phyloP scores from a whole-genome alignment of 2,888 invertebrate species.

The Halocaridina rubra region DNA sequence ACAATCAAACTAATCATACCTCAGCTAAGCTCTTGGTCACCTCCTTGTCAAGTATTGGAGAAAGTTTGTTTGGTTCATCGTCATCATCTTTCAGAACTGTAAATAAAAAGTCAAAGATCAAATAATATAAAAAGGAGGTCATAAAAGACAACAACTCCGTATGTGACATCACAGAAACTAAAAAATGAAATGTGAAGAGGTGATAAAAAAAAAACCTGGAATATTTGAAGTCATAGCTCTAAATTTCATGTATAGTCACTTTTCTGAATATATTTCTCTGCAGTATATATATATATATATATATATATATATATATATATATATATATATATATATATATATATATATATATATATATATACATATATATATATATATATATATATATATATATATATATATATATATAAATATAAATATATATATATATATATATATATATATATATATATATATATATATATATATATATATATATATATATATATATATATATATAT shows the following conservation, averaged over 20 bases:
- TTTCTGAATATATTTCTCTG: background rate
- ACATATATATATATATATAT: background rate
- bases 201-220: no score
- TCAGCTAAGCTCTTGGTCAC: background rate
- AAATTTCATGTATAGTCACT: no score
- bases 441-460: background rate
- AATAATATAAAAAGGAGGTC: no score
- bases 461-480: background rate
- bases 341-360: background rate
- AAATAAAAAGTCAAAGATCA: no score
- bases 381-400: background rate
- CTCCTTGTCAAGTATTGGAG: background rate
- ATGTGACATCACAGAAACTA: no score
- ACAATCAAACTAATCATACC: no score
- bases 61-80: background rate
- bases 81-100: background rate
- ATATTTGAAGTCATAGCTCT: no score
- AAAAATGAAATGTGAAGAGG: no score
- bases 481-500: background rate
- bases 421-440: slow-evolving; percentile 11
- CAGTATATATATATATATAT: no score
- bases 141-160: no score
- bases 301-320: background rate
- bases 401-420: background rate
- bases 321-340: background rate